Percentiles rank a stretch among this genome's conserved stretches.
These are phyloP conservation scores for Pseudococcus longispinus DNA, from an alignment of 2,888 invertebrate genomes.

Conservation along the genomic window DNA sequence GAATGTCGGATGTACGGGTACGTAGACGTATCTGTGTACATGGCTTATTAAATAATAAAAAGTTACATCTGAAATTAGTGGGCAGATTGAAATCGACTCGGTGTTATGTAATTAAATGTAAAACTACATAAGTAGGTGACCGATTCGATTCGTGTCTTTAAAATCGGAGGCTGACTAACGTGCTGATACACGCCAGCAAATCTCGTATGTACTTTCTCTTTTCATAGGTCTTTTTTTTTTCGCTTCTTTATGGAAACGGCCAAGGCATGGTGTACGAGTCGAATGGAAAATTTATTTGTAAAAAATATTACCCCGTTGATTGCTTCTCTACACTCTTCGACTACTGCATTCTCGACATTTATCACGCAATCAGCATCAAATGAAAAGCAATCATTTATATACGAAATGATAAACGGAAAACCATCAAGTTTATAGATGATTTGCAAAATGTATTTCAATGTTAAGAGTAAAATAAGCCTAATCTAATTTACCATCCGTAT, in stretches of 20 bases:
- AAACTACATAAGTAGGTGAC: constrained; percentile 52
- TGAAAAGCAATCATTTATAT: background rate
- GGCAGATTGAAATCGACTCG: constrained; percentile 31
- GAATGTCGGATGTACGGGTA: constrained; percentile 33
- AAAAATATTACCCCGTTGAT: background rate
- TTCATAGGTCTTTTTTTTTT: background rate
- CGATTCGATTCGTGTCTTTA: constrained; percentile 45
- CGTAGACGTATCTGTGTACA: too few relatives aligned
- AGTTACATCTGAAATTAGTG: constrained; percentile 52
- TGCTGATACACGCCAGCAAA: constrained; percentile 13
- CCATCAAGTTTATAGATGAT: background rate
- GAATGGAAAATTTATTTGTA: background rate
- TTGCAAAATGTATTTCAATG: constrained; percentile 7
- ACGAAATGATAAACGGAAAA: background rate
- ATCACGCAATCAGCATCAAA: background rate
- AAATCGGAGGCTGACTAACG: constrained; percentile 28
- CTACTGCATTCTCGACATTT: background rate
- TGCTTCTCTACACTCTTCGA: background rate
- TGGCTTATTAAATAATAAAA: constrained; percentile 26
- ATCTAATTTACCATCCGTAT: background rate
- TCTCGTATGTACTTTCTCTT: constrained; percentile 33
- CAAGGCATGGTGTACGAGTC: background rate
- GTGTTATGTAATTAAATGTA: constrained; percentile 32
- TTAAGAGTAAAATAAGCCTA: constrained; percentile 11
- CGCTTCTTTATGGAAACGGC: background rate